Evolutionary conservation across 2,113 vertebrate species (phyloP), one percentile per base, ranked within the genome.

Genomic region (Notechis scutatus): DNA sequence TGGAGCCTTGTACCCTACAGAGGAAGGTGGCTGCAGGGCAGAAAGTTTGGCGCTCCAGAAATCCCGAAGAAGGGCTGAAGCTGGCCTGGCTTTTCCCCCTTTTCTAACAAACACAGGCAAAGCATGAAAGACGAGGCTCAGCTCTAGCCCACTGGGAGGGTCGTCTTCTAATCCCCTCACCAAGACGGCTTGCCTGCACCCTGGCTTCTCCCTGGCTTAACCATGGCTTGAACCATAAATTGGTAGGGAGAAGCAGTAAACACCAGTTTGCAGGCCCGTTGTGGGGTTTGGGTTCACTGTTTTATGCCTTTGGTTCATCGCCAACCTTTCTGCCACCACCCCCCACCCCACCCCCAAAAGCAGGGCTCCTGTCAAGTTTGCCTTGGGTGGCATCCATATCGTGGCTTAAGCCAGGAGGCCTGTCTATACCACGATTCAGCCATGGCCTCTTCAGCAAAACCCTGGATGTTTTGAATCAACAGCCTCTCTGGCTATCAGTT

Each of bases 351-450:
- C 61, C 55, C 5, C 5, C 5, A 5, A 20, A 21, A 7, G 15
- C 5, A 2, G 14, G 69, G 69, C 69, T 74, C 45, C 47, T 18
- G 59, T 64, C 24, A 47, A 47, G 56, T 12, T 42, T 29, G 26
- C 26, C 26, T n/a, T 29, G 59, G 59, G 10, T 29, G 11, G 59
- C 12, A 15, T 34, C 64, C 14, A 2, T 0, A 6, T 39, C 15
- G 0, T 39, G 69, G 14, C 69, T 39, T 39, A 20, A 39, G 69
- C n/a, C 29, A 18, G 15, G 64, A 74, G 14, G n/a, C 64, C 29
- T 2, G n/a, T 2, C n/a, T 18, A 1, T 5, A 1, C 11, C 4
- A 2, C 64, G 15, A 1, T 20, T 20, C 18, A 15, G n/a, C 69
- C 14, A 18, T 18, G n/a, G n/a, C n/a, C n/a, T 74, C 69, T 7